Evolutionary conservation across 2,888 invertebrate genomes (phyloP).

Genomic region (Heliothis peltigera): DNA sequence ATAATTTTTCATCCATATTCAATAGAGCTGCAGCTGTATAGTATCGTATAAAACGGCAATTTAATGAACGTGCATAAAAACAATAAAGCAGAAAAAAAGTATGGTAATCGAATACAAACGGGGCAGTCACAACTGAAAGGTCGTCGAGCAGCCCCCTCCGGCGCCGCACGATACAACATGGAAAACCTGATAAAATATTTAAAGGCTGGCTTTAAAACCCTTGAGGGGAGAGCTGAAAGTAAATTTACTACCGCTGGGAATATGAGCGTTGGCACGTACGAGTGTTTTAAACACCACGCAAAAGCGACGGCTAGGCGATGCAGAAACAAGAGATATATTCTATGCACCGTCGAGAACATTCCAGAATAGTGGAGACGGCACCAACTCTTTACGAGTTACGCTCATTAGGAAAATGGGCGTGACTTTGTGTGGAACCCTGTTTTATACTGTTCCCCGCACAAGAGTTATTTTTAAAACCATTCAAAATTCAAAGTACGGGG

Average conservation of each 20-base stretch:
- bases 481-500: conserved; percentile 38
- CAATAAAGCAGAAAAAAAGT: conserved; percentile 65
- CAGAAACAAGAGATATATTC: conserved; percentile 67
- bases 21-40: conserved; percentile 44
- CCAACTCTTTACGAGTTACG: conserved; percentile 67
- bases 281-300: conserved; percentile 70
- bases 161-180: conserved; percentile 85
- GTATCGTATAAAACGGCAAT: conserved; percentile 46
- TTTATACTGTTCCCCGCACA: conserved; percentile 53
- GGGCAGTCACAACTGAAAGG: conserved; percentile 76
- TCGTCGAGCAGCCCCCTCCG: conserved; percentile 74
- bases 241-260: conserved; percentile 83
- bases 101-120: conserved; percentile 76
- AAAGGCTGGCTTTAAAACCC: conserved; percentile 80
- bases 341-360: conserved; percentile 66
- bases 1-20: conserved; percentile 56
- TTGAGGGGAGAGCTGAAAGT: conserved; percentile 77
- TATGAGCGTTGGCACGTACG: conserved; percentile 70
- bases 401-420: conserved; percentile 75
- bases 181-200: conserved; percentile 88
- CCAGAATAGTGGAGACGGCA: conserved; percentile 59
- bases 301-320: conserved; percentile 66
- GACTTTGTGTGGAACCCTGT: conserved; percentile 61
- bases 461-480: conserved; percentile 62
- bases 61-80: conserved; percentile 58